Evolutionary conservation across 92 coral and sea anemone genomes (phyloP), one percentile per base, ranked within the genome.

Genomic region (Micromussa lordhowensis): DNA sequence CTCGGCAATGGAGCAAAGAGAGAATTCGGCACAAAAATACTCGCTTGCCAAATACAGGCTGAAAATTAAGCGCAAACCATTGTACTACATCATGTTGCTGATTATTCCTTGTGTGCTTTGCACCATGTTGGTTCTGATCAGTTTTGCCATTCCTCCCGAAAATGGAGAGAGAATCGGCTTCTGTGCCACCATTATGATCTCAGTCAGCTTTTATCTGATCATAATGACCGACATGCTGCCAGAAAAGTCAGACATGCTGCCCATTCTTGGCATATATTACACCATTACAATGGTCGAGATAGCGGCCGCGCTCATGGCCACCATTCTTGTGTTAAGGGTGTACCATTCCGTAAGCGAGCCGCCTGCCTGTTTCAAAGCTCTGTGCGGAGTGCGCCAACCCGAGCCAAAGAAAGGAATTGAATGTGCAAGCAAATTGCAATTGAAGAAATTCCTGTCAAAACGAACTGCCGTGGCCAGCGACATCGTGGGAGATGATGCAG

Each of bases 131-230:
- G 92, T 93, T 72, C 81, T 95, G 38, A 61, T 88, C 77, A 88
- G 95, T 81, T 95, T 95, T 78, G 73, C 81, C 28, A 93, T 95
- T 49, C 98, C 98, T n/a, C 94, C 95, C 0, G 98, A 95, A 53
- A 95, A 82, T 75, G 98, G 98, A 36, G 98, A 95, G 70, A 78
- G 98, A 53, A 88, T 92, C n/a, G 88, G 96, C 0, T 89, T 94
- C 35, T 88, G 94, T 28, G 86, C 94, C 24, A 88, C 94, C 31
- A 82, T 94, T 16, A 91, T 94, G 82, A 83, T 94, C 29, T 78
- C 94, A 8, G 81, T 91, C 28, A 94, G 93, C 22, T 94, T 94
- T 18, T 94, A 88, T 38, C 91, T 94, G 53, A 92, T 94, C 17
- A 84, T 94, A 7, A 87, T 94, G 71, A 58, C 93, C 19, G 94